Base-by-base conservation (phyloP, 2,888 invertebrate species). In the Plagiodera versicolora region DNA sequence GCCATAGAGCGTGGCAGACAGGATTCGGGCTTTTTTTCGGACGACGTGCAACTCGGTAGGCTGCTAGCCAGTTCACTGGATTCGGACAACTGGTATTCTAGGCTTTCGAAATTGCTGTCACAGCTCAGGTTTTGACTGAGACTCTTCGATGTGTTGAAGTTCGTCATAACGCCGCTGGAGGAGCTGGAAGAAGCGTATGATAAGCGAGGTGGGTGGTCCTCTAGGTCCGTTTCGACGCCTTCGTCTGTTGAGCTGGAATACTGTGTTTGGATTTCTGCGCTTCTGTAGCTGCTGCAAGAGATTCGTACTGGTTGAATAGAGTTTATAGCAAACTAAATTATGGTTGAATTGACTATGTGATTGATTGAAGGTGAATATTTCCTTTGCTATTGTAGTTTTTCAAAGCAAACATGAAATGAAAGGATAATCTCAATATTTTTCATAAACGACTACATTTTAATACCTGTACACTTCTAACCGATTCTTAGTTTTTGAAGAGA, bases 231-330 rank as follows among this genome's bases (percentile, higher is more conserved):
- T 77, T 95, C 95, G 72, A 95, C 94, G 60, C 95, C 95, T 83
- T 95, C 95, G 77, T 95, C 95, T 9, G 95, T 94, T 56, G 94
- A 95, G 65, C 90, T 91, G 69, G 90, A 90, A 80, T 90, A 90
- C 79, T 91, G 90, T 70, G 88, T 87, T 73, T 87, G 87, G 79
- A 88, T 87, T 81, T 88, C 88, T 72, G 85, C 78, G 67, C 80
- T 80, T 81, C 85, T 73, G 77, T 80, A 73, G 78, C 79, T 66
- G 75, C 82, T 66, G 81, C 47, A 76, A 60, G 20, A n/a, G n/a
- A n/a, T n/a, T n/a, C n/a, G n/a, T n/a, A n/a, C n/a, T n/a, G n/a
- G n/a, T n/a, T n/a, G n/a, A n/a, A n/a, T n/a, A n/a, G n/a, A n/a
- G n/a, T n/a, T n/a, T n/a, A n/a, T n/a, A n/a, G n/a, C n/a, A n/a